Evolutionary conservation across 1,140 invertebrate genomes (phyloP).

Genomic region (Himalopsyche phryganea): DNA sequence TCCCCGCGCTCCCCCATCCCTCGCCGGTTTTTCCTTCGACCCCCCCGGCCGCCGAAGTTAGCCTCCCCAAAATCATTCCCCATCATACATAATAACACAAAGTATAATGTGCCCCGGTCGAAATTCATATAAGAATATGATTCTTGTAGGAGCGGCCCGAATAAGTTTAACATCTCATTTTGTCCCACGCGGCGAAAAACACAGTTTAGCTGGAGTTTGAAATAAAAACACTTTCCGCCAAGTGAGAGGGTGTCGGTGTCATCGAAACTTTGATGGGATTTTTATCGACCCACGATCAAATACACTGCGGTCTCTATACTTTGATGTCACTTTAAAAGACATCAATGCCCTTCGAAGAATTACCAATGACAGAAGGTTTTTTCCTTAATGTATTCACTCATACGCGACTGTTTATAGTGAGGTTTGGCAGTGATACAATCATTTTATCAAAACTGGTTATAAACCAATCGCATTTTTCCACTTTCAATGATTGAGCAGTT

Average conservation of each 20-base stretch:
- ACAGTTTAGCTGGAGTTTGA: slow-evolving; percentile 49
- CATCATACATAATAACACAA: slow-evolving; percentile 46
- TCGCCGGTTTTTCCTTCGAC: background rate
- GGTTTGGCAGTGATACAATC: too few species aligned
- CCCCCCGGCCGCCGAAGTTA: background rate
- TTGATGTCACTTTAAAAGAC: too few species aligned
- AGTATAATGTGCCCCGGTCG: slow-evolving; percentile 54
- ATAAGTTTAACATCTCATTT: slow-evolving; percentile 35
- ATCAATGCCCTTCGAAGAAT: too few species aligned
- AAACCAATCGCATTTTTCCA: too few species aligned
- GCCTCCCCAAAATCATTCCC: slow-evolving; percentile 25
- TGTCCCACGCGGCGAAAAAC: slow-evolving; percentile 42
- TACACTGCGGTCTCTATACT: background rate
- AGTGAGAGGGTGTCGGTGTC: slow-evolving; percentile 27
- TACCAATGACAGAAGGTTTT: too few species aligned
- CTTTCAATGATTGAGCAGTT: too few species aligned
- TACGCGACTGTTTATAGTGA: too few species aligned
- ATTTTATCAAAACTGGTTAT: too few species aligned
- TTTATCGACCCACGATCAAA: slow-evolving; percentile 4
- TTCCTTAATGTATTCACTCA: too few species aligned
- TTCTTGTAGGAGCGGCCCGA: slow-evolving; percentile 26
- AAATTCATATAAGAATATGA: slow-evolving; percentile 52
- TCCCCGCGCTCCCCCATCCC: slow-evolving; percentile 7
- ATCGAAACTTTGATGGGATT: slow-evolving; percentile 13
- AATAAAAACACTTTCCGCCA: background rate